Percentiles rank a stretch among this genome's conserved stretches.
Evolutionary conservation across 2,113 vertebrate species (phyloP).

Genomic region (Azemiops feae): DNA sequence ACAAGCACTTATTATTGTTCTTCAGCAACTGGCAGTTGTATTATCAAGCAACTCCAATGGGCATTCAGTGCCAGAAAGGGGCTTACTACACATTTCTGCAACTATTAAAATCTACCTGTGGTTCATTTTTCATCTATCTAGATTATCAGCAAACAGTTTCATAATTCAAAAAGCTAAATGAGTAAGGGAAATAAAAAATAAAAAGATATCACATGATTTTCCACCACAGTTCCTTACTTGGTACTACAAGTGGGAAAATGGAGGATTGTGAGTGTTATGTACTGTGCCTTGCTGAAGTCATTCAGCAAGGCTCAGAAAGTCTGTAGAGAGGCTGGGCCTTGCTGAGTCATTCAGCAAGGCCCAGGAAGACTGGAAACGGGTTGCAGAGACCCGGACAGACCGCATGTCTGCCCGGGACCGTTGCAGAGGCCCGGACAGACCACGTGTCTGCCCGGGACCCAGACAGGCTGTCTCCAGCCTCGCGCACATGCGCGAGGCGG

Average conservation of each 20-base stretch:
- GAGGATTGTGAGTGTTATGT: no score
- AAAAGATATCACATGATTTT: background rate
- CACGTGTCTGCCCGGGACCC: no score
- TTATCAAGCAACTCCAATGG: background rate
- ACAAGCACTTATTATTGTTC: background rate
- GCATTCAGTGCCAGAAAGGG: background rate
- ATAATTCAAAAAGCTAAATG: background rate
- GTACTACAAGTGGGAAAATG: background rate
- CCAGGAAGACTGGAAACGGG: no score
- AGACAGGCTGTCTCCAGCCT: no score
- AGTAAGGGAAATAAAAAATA: background rate
- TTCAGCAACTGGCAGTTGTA: background rate
- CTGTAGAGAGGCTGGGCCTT: no score
- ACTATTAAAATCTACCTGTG: background rate
- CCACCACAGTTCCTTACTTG: background rate
- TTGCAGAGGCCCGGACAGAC: no score
- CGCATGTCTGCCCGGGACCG: no score
- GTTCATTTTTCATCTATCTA: background rate
- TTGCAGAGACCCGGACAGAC: no score
- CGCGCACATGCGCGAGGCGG: no score
- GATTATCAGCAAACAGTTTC: background rate
- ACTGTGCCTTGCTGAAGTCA: no score
- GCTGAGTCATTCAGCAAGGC: no score
- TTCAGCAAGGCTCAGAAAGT: no score
- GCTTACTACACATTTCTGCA: background rate